Evolutionary conservation across 2,113 vertebrate species (phyloP).

Genomic region (Nibea albiflora): DNA sequence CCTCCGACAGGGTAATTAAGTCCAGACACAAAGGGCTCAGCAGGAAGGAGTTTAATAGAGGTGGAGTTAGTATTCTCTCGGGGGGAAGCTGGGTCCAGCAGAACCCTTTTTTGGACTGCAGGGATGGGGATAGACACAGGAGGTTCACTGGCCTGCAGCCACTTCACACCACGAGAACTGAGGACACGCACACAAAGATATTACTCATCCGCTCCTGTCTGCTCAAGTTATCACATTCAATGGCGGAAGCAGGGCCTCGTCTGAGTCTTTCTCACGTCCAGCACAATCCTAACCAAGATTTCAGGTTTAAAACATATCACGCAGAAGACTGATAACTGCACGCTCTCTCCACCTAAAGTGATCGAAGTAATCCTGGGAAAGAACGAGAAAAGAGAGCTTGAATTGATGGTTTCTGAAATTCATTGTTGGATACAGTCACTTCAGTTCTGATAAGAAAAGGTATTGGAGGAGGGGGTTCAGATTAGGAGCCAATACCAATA

Average conservation of each 20-base stretch:
- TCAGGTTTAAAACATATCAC: neutral
- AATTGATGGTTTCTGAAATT: too few species aligned
- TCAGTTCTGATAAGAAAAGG: neutral
- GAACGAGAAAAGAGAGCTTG: neutral
- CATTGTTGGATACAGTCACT: too few species aligned
- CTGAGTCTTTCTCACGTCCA: neutral
- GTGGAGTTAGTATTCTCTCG: slow-evolving; percentile 68
- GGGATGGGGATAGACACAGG: slow-evolving; percentile 34
- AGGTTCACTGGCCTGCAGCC: slow-evolving; percentile 48
- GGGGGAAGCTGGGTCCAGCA: slow-evolving; percentile 51
- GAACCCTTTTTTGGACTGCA: slow-evolving; percentile 54
- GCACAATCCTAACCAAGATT: neutral
- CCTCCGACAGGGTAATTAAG: slow-evolving; percentile 77
- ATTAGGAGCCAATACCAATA: too few species aligned
- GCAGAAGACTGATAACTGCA: neutral
- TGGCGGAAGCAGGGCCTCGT: neutral
- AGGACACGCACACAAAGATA: slow-evolving; percentile 19
- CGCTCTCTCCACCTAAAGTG: neutral
- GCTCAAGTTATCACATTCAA: slow-evolving; percentile 23
- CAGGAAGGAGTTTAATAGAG: slow-evolving; percentile 78
- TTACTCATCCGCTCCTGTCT: slow-evolving; percentile 44
- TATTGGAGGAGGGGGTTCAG: neutral
- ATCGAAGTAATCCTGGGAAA: too few species aligned
- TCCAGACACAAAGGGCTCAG: slow-evolving; percentile 82
- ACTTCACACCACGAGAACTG: slow-evolving; percentile 25